Evolutionary conservation across 1,140 invertebrate species (phyloP), one percentile per base, ranked within the genome.

Genomic region (Pseudoatta argentina): DNA sequence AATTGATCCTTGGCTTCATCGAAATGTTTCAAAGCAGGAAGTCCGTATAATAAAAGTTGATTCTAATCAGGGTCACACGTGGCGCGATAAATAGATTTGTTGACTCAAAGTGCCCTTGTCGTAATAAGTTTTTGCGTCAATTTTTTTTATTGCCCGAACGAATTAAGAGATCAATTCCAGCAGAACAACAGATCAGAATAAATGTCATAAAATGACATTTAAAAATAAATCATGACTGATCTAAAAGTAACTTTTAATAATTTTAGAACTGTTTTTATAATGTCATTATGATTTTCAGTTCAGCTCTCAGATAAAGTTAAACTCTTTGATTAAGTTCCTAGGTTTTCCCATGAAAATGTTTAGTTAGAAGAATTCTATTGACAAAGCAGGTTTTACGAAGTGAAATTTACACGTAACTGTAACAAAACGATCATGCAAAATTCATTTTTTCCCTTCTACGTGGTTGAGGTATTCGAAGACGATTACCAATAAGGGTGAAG

Each of bases 401-500:
- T 16, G 30, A 24, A 34, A 14, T 21, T 44, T 14, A 34, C 30
- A 30, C 6, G 64, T n/a, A 5, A 7, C 7, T 8, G 12, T 7
- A 63, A 16, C 14, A 6, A 51, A 51, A 51, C 14, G 48, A 3
- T n/a, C 7, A 7, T n/a, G 8, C 7, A 66, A 39, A 66, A 34
- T 39, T 66, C 0, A 39, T 34, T 39, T 5, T 7, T 66, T 66
- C 10, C 18, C 3, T 66, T 34, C 1, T 53, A 27, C 14, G 0
- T 5, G 7, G 7, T 30, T 14, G 24, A 55, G n/a, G 24, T n/a
- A 7, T 39, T 16, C 8, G 1, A 24, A 3, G 34, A 44, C 76
- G 93, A 92, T 96, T 94, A 97, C 97, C 97, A 86, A 97, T 97
- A 94, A 98, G 97, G 3, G 97, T 97, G 91, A 97, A 97, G 79